Evolutionary conservation across 2,797 vertebrate genomes (phyloP).

Genomic region (Monodelphis domestica): DNA sequence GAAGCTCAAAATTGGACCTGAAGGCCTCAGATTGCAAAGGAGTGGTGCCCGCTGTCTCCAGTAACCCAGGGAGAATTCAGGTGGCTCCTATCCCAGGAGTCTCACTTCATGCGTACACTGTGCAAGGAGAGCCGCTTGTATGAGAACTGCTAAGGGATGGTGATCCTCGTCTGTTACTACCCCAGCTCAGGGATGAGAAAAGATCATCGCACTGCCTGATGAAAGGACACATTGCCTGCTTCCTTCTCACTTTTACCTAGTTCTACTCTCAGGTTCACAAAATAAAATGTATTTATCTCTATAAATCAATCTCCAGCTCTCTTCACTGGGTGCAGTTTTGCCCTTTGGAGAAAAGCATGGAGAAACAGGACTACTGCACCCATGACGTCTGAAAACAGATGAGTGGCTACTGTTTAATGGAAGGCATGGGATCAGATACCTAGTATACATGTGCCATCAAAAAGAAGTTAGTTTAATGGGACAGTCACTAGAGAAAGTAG

Average conservation of each 20-base stretch:
- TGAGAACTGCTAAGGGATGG: slow-evolving; percentile 45
- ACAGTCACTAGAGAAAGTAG: background rate
- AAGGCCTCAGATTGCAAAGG: background rate
- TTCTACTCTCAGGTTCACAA: slow-evolving; percentile 66
- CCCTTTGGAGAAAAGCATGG: slow-evolving; percentile 61
- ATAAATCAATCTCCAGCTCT: slow-evolving; percentile 76
- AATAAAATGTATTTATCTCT: slow-evolving; percentile 72
- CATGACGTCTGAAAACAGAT: slow-evolving; percentile 37
- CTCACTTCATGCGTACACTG: slow-evolving; percentile 23
- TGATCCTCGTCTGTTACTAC: slow-evolving; percentile 53
- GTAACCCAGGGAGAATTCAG: slow-evolving; percentile 20
- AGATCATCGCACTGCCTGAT: slow-evolving; percentile 66
- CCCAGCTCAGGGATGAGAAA: slow-evolving; percentile 46
- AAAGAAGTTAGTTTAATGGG: slow-evolving; percentile 41
- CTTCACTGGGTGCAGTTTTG: slow-evolving; percentile 56
- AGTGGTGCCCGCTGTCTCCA: slow-evolving; percentile 43
- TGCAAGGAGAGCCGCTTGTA: slow-evolving; percentile 26
- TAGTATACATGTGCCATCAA: slow-evolving; percentile 12
- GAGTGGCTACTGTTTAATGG: slow-evolving; percentile 31
- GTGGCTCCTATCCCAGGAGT: fast-evolving
- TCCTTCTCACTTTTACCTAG: slow-evolving; percentile 57
- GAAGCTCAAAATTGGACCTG: background rate
- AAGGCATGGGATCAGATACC: slow-evolving; percentile 31
- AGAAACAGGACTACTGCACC: slow-evolving; percentile 49
- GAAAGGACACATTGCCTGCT: slow-evolving; percentile 69